phyloP scores from a whole-genome alignment of 2,113 vertebrate genomes.

The Taurulus bubalis region DNA sequence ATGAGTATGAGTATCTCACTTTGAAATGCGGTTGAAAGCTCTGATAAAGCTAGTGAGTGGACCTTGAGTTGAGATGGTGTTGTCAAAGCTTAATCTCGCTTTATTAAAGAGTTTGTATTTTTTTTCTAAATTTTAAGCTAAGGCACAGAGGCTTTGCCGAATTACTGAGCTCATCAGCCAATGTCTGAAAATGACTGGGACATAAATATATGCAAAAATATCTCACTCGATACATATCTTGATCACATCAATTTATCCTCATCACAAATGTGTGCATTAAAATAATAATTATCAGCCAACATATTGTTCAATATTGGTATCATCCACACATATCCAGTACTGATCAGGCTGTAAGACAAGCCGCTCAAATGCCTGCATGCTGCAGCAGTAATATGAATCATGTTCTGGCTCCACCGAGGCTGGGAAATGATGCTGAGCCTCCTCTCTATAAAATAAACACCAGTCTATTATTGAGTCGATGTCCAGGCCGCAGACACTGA shows the following conservation, averaged over 20 bases:
- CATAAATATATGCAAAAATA: neutral
- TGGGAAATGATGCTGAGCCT: slow-evolving; percentile 27
- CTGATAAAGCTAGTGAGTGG: neutral
- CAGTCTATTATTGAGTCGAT: slow-evolving; percentile 29
- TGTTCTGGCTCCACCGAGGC: slow-evolving; percentile 9
- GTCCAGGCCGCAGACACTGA: slow-evolving; percentile 31
- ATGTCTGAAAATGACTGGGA: neutral
- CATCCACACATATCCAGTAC: slow-evolving; percentile 5
- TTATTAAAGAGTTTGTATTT: neutral
- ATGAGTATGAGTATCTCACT: neutral
- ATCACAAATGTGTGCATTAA: neutral
- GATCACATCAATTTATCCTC: neutral
- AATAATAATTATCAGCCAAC: neutral
- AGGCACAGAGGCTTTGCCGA: neutral
- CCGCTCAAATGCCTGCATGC: slow-evolving; percentile 6
- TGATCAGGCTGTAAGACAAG: slow-evolving; percentile 27
- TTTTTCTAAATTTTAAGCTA: neutral
- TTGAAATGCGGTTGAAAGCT: neutral
- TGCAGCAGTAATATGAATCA: slow-evolving; percentile 34
- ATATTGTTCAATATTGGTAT: neutral
- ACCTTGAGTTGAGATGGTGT: neutral
- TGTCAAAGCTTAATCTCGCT: neutral
- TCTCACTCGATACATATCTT: neutral
- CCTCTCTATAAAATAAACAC: slow-evolving; percentile 40
- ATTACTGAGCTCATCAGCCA: neutral